Evolutionary conservation across 2,888 invertebrate genomes (phyloP), one percentile per base, ranked within the genome.

Genomic region (Cetonia aurata): DNA sequence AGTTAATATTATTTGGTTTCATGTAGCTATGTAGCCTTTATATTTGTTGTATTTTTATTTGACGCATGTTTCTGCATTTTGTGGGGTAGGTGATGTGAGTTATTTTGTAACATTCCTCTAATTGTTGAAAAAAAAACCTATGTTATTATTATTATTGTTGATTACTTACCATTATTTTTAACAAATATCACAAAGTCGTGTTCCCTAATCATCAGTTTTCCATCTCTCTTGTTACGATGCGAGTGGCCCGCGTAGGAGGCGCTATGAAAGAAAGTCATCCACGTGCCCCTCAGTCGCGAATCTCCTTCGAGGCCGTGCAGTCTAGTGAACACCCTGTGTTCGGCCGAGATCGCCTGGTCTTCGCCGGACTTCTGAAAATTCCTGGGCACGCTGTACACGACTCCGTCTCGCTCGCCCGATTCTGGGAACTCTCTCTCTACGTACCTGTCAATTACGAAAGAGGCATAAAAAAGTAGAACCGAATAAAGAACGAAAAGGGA

Each of bases 161-260:
- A 8, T 44, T 1, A 56, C 75, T 76, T 75, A 82, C 83, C 82
- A 72, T 76, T 55, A 70, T 77, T 78, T 73, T 78, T 80, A 42
- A 75, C 79, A 72, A 83, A 83, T 13, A 82, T 76, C 4, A 84
- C 83, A 71, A 82, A 83, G 71, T 83, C 83, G 70, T 83, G 83
- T 73, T 84, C 83, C 50, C 83, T 72, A 41, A 82, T 81, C 79
- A 83, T 83, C 6, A 84, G 74, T 72, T 80, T 81, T 53, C 83
- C 83, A 52, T 80, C 74, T 69, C 83, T 75, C 46, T 80, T 80
- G 67, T 82, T 82, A 31, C 82, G 75, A 68, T 76, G 78, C 8
- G 83, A 83, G 55, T 78, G 77, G 17, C 83, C 83, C 0, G 80
- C 83, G 41, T 84, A 84, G 48, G 76, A 77, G 8, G 81, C 79